Conservation (phyloP, 2,113 vertebrate species). For the Echinops telfairi region DNA sequence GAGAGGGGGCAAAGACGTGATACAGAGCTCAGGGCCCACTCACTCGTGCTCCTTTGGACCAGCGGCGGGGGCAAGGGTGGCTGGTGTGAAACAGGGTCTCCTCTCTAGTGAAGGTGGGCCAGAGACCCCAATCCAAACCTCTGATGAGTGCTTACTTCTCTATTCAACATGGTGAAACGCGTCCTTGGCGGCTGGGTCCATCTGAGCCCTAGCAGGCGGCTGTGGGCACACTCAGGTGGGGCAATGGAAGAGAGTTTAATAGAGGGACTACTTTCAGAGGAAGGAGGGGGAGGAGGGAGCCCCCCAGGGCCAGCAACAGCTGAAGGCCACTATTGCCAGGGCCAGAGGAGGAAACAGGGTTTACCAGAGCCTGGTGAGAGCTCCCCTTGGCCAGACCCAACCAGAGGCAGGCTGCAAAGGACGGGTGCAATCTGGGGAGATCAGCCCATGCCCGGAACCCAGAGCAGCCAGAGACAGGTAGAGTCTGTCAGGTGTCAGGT, state of each 20-base stretch:
- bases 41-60: neutral
- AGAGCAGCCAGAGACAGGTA: fast-evolving
- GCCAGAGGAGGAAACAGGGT: neutral
- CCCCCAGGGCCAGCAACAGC: neutral
- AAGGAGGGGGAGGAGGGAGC: fast-evolving
- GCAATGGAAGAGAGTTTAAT: neutral
- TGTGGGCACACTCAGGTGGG: neutral
- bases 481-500: neutral
- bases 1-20: no score
- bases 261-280: neutral
- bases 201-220: no score
- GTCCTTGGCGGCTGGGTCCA: neutral
- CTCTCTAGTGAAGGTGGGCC: neutral
- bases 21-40: no score
- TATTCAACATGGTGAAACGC: neutral
- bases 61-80: neutral
- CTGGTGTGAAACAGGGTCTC: neutral
- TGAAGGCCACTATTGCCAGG: neutral
- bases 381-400: neutral
- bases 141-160: neutral
- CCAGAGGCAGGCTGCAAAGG: neutral
- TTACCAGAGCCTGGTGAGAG: neutral
- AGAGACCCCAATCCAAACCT: neutral
- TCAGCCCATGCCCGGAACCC: fast-evolving
- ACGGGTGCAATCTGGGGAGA: no score